Evolutionary conservation across 2,113 vertebrate genomes (phyloP), one percentile per base, ranked within the genome.

Genomic region (Tachysurus vachellii): DNA sequence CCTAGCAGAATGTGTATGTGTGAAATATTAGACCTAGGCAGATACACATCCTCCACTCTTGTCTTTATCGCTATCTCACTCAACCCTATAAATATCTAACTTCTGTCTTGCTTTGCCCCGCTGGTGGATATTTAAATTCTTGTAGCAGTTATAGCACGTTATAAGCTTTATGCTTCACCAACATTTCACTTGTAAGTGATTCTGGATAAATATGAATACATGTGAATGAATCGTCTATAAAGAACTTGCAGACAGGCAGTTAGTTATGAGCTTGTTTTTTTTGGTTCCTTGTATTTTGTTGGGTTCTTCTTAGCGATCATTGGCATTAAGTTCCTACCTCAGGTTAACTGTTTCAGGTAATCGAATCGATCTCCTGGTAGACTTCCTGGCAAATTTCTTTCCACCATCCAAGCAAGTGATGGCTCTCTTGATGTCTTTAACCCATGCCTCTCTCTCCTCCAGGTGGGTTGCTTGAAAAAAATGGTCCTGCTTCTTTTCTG

Each of bases 361-460:
- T 77, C 96, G 96, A 90, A 99, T 97, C 68, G 98, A 99, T 26
- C 90, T 95, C 21, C 97, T 95, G 0, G 98, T 99, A 70, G 98
- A 99, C 94, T 96, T 99, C 86, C 98, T 96, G 68, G 97, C 95
- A 94, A 99, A 99, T 80, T 88, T 96, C 88, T 95, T 97, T 9
- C 97, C 98, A 31, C 95, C 97, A 73, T 97, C 92, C 68, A 99
- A 91, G 88, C 93, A 96, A 14, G 88, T 91, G 84, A 97, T 95
- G 76, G 95, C 96, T 87, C 96, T 97, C 92, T 95, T 98, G 89
- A 98, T 95, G 89, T 99, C 98, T 86, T 96, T 95, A 9, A 97
- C 95, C 98, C 98, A 99, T n/a, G 91, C 85, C 90, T 99, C 99
- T 91, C 97, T 96, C 89, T 99, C 99, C 85, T 98, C 97, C 86